These are phyloP conservation scores for Harpia harpyja DNA, from an alignment of 2,797 vertebrate genomes.

Conservation along the genomic window DNA sequence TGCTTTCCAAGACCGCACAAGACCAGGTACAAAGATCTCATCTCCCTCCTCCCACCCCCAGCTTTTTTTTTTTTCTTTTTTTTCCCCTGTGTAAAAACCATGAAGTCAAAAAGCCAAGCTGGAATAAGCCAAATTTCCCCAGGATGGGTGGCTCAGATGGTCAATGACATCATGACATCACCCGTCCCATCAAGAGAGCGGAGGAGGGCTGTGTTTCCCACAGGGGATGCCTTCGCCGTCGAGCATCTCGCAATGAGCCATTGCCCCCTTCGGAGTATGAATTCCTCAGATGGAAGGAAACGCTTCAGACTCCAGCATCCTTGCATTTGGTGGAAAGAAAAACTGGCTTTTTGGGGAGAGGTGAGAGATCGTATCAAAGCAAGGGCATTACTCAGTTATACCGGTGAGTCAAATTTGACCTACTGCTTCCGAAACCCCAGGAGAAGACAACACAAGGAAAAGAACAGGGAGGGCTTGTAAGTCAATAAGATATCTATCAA, in stretches of 20 bases:
- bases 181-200: rapidly evolving
- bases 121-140: not conserved
- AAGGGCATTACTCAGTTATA: not conserved
- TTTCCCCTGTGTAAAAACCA: not conserved
- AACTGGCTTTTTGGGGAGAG: not conserved
- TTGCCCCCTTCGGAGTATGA: not conserved
- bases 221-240: not conserved
- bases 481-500: not conserved
- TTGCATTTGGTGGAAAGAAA: not conserved
- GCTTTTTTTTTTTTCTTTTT: not conserved
- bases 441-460: not conserved
- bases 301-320: not conserved
- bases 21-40: not conserved
- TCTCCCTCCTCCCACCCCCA: not conserved
- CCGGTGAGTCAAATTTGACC: conserved; percentile 20
- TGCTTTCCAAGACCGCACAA: not conserved
- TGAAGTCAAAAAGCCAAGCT: not conserved
- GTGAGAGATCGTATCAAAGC: not conserved
- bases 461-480: not conserved
- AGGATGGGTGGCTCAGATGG: not conserved
- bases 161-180: conserved; percentile 23
- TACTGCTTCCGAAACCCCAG: not conserved
- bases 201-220: not conserved
- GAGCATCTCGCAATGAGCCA: not conserved
- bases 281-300: not conserved